phyloP scores from a whole-genome alignment of 2,113 vertebrate species.

The Kryptolebias marmoratus region DNA sequence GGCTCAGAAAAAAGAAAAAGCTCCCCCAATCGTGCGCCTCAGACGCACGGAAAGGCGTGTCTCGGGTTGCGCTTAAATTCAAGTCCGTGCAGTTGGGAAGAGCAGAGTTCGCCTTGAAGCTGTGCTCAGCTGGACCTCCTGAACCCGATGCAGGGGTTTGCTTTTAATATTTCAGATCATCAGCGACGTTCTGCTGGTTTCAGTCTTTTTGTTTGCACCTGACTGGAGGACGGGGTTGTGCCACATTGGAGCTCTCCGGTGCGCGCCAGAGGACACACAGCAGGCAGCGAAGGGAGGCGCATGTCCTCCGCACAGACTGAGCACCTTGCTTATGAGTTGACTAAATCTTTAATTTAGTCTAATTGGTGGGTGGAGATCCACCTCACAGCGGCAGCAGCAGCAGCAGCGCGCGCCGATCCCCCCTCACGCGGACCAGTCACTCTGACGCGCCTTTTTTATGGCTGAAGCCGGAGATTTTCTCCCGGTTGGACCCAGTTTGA shows the following conservation, averaged over 20 bases:
- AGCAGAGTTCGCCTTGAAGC: constrained; percentile 38
- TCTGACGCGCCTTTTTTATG: constrained; percentile 7
- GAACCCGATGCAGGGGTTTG: background rate
- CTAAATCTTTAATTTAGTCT: background rate
- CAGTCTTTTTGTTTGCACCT: background rate
- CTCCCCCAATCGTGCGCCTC: constrained; percentile 67
- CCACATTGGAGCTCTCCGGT: constrained; percentile 43
- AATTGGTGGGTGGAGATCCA: background rate
- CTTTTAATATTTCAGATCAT: background rate
- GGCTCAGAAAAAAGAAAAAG: constrained; percentile 44
- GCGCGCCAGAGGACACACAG: constrained; percentile 37
- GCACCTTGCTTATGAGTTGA: background rate
- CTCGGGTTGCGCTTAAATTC: constrained; percentile 64
- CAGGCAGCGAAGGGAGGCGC: background rate
- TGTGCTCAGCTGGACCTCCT: background rate
- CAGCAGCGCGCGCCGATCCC: constrained; percentile 42
- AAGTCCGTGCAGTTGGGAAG: constrained; percentile 38
- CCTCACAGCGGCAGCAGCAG: constrained; percentile 9
- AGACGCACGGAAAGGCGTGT: constrained; percentile 70
- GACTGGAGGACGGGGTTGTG: constrained; percentile 16
- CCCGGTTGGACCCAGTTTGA: constrained; percentile 8
- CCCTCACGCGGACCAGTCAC: constrained; percentile 38
- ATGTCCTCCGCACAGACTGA: constrained; percentile 4
- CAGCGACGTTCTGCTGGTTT: background rate
- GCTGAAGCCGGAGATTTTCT: background rate